A percentile compares a stretch with the other conserved stretches of the same genome.
Conservation (phyloP, 2,888 invertebrate genomes). For the Phragmatobia fuliginosa region DNA sequence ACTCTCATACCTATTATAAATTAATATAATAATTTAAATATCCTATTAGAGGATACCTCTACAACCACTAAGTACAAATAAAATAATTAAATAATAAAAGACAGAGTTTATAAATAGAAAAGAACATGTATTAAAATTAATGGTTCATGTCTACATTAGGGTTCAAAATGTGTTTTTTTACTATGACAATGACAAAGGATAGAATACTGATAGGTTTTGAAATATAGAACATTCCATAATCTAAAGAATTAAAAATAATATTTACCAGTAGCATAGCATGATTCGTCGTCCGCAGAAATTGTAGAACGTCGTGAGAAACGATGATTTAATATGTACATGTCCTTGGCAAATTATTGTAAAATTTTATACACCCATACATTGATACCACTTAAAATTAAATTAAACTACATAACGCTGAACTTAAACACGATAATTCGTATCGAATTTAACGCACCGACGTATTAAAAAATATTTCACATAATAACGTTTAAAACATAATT, state of each 20-base stretch:
- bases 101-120: background rate
- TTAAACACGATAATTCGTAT: slow-evolving; percentile 41
- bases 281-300: slow-evolving; percentile 75
- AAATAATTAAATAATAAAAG: background rate
- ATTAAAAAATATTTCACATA: slow-evolving; percentile 37
- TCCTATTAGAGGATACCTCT: no score
- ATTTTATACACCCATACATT: slow-evolving; percentile 73
- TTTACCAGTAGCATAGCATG: slow-evolving; percentile 80
- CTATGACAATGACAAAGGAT: background rate
- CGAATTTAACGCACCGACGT: slow-evolving; percentile 54
- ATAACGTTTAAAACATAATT: slow-evolving; percentile 36
- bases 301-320: slow-evolving; percentile 77
- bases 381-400: slow-evolving; percentile 56
- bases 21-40: background rate
- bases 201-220: background rate
- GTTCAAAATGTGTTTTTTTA: background rate
- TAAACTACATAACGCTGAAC: slow-evolving; percentile 61
- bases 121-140: background rate
- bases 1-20: background rate
- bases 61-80: background rate
- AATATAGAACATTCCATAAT: background rate
- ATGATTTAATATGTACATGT: slow-evolving; percentile 84
- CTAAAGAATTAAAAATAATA: slow-evolving; percentile 39
- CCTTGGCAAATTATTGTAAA: slow-evolving; percentile 77
- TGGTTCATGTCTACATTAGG: background rate